Evolutionary conservation across 2,797 vertebrate genomes (phyloP), one percentile per base, ranked within the genome.

Genomic region (Tympanoctomys barrerae): DNA sequence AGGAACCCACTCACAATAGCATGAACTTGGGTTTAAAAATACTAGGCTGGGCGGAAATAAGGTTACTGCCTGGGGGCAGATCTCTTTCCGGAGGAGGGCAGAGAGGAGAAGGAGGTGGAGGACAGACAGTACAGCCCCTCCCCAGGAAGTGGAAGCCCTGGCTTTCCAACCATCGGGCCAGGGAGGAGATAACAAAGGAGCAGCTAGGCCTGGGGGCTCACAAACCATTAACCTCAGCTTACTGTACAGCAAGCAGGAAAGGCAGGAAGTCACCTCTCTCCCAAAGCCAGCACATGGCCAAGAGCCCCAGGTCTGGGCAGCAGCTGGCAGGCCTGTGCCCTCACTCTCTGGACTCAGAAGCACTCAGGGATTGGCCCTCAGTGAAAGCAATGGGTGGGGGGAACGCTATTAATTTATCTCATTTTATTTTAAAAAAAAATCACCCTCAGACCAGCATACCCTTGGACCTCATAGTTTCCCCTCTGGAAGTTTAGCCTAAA

Each of bases 21-120:
- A 14, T 4, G 31, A 92, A 57, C 61, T 86, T 77, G 57, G 66
- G 89, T 96, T 96, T 96, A 91, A 97, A 97, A 97, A 97, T 97
- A 97, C 88, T 66, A 59, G 31, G 64, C 90, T 73, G 84, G 84
- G 57, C 81, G 97, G 97, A 97, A 97, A 86, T 52, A 96, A 97
- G 97, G 97, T 97, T 97, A 90, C 84, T 78, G 96, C 73, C 84
- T 59, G 64, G 82, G 96, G 91, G 94, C 95, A 96, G 97, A 79
- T 64, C 97, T 96, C 95, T 36, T 97, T 98, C 97, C 96, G 94
- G 93, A 89, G 92, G 57, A 64, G 59, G 5, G 75, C 2, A 22
- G 22, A 31, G 24, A 24, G 24, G 42, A 64, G 82, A n/a, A 28
- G 59, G 73, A n/a, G 85, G 61, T 28, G 68, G 75, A 16, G 49